Evolutionary conservation across 2,888 invertebrate species (phyloP).

Genomic region (Lacanobia oleracea): DNA sequence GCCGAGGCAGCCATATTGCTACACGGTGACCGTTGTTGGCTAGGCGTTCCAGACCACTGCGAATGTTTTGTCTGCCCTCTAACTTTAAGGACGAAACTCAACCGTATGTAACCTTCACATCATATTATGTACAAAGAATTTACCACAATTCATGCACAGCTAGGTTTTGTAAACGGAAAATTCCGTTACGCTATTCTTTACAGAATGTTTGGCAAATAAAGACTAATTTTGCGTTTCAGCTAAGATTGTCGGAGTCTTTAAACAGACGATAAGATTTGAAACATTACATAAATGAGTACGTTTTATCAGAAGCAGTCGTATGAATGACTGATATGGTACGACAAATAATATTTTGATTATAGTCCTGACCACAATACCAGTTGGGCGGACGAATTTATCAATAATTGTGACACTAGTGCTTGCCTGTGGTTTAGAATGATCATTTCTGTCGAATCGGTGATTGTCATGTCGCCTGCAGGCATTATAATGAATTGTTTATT

Average conservation of each 20-base stretch:
- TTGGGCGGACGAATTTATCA: constrained; percentile 44
- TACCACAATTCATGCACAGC: constrained; percentile 35
- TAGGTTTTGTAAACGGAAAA: constrained; percentile 45
- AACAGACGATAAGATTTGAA: constrained; percentile 45
- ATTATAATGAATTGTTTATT: constrained; percentile 37
- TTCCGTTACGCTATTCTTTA: constrained; percentile 25
- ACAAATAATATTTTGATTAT: constrained; percentile 55
- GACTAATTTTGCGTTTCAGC: constrained; percentile 21
- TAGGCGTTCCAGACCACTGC: constrained; percentile 48
- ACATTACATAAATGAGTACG: constrained; percentile 54
- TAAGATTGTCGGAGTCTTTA: constrained; percentile 20
- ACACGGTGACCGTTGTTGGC: constrained; percentile 54
- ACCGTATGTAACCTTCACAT: constrained; percentile 49
- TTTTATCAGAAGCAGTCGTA: constrained; percentile 47
- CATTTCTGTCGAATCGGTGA: constrained; percentile 18
- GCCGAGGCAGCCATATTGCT: constrained; percentile 64
- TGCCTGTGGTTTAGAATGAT: constrained; percentile 38
- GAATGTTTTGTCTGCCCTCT: constrained; percentile 68
- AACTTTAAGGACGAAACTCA: constrained; percentile 62
- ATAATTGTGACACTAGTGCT: constrained; percentile 33
- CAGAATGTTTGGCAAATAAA: constrained; percentile 41
- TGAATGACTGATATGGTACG: constrained; percentile 59
- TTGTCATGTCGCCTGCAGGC: constrained; percentile 9
- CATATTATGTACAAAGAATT: constrained; percentile 30
- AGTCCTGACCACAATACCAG: constrained; percentile 35